Evolutionary conservation across 2,888 invertebrate genomes (phyloP), one percentile per base, ranked within the genome.

Genomic region (Phortica okadai): DNA sequence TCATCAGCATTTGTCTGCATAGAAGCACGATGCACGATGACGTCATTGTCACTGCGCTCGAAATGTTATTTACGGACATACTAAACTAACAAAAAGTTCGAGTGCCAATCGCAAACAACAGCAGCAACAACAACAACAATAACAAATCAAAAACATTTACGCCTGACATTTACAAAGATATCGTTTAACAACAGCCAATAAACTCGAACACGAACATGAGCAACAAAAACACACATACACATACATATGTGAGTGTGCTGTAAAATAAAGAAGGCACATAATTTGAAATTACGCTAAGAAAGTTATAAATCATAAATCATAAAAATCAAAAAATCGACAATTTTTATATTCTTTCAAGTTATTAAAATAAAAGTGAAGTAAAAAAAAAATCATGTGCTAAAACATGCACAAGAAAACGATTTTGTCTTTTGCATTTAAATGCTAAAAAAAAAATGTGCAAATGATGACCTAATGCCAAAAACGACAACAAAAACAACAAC

Each of bases 41-140:
- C 62, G 62, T 62, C 62, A 62, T 21, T 62, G 62, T 21, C 62
- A 21, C 62, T 62, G 62, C 62, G 25, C 16, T 62, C 8, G 62
- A 25, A 62, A 62, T 16, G 62, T 62, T 62, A 62, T 62, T 62
- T 62, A 62, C 62, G 16, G 50, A 50, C 50, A 50, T 50, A 0
- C 50, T 50, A 21, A 62, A 62, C 8, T 62, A 25, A 62, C 25
- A 16, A 25, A 62, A 62, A 62, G 8, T 62, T 62, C 25, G 25
- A 62, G 62, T 62, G 62, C 62, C 62, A 62, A 62, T 10, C 58
- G 21, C 62, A 25, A 25, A 62, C 59, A 25, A 25, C 59, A 16
- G 16, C n/a, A 59, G 5, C 59, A 59, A 7, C 62, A 62, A 25
- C 62, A 62, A 62, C 62, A 56, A 56, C 62, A 62, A 62, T 33